These are phyloP conservation scores for Calephelis nemesis DNA, from an alignment of 1,140 invertebrate species.

Conservation along the genomic window DNA sequence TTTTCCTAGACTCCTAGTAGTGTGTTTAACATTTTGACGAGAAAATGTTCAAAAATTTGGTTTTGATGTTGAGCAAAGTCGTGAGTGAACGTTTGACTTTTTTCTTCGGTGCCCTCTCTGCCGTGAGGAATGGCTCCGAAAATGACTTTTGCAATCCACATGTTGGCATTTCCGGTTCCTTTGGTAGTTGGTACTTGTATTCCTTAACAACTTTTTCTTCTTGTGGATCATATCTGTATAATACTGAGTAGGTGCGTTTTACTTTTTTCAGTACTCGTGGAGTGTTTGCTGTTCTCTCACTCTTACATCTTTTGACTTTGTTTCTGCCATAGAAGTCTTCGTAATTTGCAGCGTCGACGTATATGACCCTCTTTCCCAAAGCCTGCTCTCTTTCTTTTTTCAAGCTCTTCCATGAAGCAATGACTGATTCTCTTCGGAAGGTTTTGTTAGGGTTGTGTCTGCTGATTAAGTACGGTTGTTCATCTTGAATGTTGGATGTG, in stretches of 20 bases:
- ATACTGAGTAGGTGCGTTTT: constrained; percentile 69
- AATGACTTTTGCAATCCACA: constrained; percentile 52
- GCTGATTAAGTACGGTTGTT: constrained; percentile 62
- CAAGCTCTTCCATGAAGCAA: constrained; percentile 69
- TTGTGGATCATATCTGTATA: constrained; percentile 69
- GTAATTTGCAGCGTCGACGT: constrained; percentile 63
- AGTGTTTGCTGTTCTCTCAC: constrained; percentile 54
- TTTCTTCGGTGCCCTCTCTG: constrained; percentile 60
- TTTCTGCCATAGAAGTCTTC: constrained; percentile 71
- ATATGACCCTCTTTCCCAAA: constrained; percentile 63
- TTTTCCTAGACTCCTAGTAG: constrained; percentile 21
- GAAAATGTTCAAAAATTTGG: constrained; percentile 71
- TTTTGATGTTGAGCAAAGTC: constrained; percentile 67
- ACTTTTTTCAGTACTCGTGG: constrained; percentile 59
- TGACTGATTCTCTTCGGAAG: constrained; percentile 67
- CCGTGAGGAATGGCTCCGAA: constrained; percentile 64
- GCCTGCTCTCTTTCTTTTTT: constrained; percentile 72
- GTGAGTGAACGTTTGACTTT: constrained; percentile 72
- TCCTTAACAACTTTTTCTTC: constrained; percentile 72
- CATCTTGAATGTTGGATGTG: constrained; percentile 71
- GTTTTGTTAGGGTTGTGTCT: constrained; percentile 73
- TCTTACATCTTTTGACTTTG: constrained; percentile 70
- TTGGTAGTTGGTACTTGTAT: constrained; percentile 66
- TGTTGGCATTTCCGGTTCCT: constrained; percentile 37
- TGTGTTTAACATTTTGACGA: constrained; percentile 62